These are phyloP conservation scores for Trissoscelio sp. DNA, from an alignment of 2,888 invertebrate genomes.

Conservation along the genomic window DNA sequence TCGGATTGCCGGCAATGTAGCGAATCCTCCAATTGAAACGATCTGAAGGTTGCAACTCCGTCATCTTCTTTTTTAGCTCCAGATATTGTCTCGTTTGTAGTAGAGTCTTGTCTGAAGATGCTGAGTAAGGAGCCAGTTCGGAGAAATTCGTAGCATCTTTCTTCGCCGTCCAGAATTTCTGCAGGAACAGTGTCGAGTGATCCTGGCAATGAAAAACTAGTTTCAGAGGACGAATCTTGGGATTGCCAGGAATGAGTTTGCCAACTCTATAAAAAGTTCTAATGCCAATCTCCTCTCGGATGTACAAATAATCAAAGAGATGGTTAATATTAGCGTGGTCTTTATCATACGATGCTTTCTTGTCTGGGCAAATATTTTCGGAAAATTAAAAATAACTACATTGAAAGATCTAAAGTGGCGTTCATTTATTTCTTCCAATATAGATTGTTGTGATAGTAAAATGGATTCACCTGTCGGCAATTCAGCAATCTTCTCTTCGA, in stretches of 20 bases:
- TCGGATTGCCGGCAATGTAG: neutral
- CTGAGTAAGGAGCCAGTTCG: neutral
- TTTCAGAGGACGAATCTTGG: constrained; percentile 7
- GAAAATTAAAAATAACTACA: neutral
- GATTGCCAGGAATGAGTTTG: neutral
- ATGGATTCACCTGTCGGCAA: too few species aligned
- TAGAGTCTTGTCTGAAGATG: neutral
- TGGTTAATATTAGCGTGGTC: neutral
- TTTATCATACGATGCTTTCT: neutral
- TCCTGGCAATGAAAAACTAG: neutral
- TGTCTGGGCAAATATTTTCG: neutral
- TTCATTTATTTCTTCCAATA: neutral
- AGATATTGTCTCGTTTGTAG: neutral
- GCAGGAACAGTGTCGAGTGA: neutral
- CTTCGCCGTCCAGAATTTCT: neutral
- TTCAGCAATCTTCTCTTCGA: too few species aligned
- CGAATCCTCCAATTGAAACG: constrained; percentile 1
- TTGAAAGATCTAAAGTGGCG: neutral
- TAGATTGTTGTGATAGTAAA: neutral
- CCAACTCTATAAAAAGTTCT: neutral
- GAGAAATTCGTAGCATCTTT: neutral
- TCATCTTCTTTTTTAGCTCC: neutral
- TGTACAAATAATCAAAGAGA: too few species aligned
- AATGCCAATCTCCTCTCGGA: neutral
- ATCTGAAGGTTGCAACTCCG: neutral